These are phyloP conservation scores for Brachirus orientalis DNA, from an alignment of 2,113 vertebrate species.

Conservation along the genomic window DNA sequence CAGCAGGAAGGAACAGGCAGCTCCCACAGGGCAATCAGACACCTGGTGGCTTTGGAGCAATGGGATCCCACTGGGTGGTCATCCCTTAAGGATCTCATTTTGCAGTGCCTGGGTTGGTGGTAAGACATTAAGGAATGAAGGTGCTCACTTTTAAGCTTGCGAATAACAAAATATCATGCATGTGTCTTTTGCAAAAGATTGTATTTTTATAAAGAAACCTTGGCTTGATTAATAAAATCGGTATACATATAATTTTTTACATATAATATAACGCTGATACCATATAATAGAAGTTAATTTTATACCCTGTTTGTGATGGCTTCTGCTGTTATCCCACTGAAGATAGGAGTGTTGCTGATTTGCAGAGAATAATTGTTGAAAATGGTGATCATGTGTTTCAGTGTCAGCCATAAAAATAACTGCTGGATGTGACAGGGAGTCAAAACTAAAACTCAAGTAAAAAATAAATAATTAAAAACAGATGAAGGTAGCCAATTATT, in stretches of 20 bases:
- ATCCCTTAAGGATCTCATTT: too few relatives aligned
- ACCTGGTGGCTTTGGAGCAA: constrained; percentile 1
- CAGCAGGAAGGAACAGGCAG: constrained; percentile 13
- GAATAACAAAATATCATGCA: background rate
- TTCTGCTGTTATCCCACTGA: background rate
- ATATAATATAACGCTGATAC: too few relatives aligned
- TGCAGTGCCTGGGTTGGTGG: background rate
- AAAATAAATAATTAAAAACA: background rate
- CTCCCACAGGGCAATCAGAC: constrained; percentile 22
- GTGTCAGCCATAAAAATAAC: background rate
- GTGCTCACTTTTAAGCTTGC: too few relatives aligned
- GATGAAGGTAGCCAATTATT: background rate
- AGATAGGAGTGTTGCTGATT: too few relatives aligned
- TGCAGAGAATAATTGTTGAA: background rate
- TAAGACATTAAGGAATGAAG: background rate
- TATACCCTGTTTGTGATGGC: background rate
- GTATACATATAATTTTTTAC: too few relatives aligned
- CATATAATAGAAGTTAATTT: too few relatives aligned
- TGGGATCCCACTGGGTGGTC: background rate
- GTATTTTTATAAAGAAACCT: background rate
- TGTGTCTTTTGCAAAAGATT: background rate
- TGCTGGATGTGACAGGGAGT: too few relatives aligned
- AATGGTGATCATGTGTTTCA: background rate
- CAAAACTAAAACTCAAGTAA: background rate
- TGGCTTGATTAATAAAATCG: too few relatives aligned